Percentiles rank a stretch among this genome's conserved stretches.
These are phyloP conservation scores for Hippocampus mohnikei DNA, from an alignment of 2,113 vertebrate species.

Conservation along the genomic window DNA sequence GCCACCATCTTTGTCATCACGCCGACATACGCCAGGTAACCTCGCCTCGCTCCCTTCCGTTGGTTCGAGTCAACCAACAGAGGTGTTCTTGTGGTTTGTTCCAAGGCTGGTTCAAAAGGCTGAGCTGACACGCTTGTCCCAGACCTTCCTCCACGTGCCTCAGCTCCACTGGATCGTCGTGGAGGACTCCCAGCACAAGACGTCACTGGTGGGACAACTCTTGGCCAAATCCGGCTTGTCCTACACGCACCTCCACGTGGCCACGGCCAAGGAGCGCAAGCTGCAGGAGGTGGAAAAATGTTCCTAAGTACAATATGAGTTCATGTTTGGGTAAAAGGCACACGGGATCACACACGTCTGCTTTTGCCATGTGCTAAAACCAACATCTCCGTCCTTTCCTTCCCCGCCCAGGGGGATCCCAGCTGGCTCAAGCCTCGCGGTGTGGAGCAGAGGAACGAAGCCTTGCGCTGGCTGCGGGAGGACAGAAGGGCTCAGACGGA, in stretches of 20 bases:
- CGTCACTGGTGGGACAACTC: conserved; percentile 66
- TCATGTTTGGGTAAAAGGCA: too few relatives aligned
- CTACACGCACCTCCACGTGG: conserved; percentile 74
- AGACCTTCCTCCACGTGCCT: conserved; percentile 77
- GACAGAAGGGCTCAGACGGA: conserved; percentile 48
- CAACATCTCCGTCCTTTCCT: not conserved
- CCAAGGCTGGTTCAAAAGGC: conserved; percentile 78
- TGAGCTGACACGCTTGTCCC: conserved; percentile 76
- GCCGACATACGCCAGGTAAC: conserved; percentile 84
- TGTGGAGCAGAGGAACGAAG: conserved; percentile 79
- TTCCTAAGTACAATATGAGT: not conserved
- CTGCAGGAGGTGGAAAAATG: conserved; percentile 64
- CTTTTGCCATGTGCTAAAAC: not conserved
- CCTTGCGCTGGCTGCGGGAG: conserved; percentile 76
- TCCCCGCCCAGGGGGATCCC: conserved; percentile 65
- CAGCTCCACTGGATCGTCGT: conserved; percentile 80
- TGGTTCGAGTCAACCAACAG: not conserved
- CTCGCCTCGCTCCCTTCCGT: too few relatives aligned
- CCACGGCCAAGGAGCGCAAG: conserved; percentile 72
- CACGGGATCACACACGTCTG: not conserved
- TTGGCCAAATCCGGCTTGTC: conserved; percentile 68
- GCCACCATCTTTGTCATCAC: conserved; percentile 84
- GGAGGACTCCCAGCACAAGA: conserved; percentile 73
- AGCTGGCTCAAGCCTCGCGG: conserved; percentile 81
- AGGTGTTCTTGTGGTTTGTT: not conserved